Conservation (phyloP, 2,888 invertebrate species). For the Tyria jacobaeae region DNA sequence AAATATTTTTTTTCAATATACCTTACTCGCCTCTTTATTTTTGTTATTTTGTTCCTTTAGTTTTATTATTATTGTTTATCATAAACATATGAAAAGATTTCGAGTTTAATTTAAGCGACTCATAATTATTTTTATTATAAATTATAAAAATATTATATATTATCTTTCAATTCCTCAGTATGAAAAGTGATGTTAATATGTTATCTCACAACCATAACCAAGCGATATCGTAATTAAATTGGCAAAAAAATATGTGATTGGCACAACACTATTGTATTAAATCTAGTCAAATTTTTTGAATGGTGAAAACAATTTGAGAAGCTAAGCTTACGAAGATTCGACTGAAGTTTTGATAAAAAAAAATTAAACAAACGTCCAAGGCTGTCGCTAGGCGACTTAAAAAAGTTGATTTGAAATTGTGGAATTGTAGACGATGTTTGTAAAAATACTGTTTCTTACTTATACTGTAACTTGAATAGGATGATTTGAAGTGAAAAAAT, state of each 20-base stretch:
- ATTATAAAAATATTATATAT: conserved; percentile 67
- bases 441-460: conserved; percentile 67
- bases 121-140: conserved; percentile 71
- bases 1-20: conserved; percentile 83
- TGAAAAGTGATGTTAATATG: conserved; percentile 68
- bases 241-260: conserved; percentile 74
- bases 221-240: conserved; percentile 62
- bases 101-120: conserved; percentile 69
- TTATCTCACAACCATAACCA: conserved; percentile 58
- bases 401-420: conserved; percentile 80
- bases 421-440: conserved; percentile 78
- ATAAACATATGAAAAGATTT: conserved; percentile 70
- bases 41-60: conserved; percentile 86
- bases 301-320: conserved; percentile 62
- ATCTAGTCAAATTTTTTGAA: conserved; percentile 85
- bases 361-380: conserved; percentile 77
- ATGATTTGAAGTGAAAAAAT: conserved; percentile 69
- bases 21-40: conserved; percentile 82
- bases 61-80: conserved; percentile 84
- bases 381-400: conserved; percentile 79
- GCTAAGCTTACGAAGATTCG: conserved; percentile 77
- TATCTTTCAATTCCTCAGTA: conserved; percentile 77
- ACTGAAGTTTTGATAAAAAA: conserved; percentile 78
- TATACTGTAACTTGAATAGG: conserved; percentile 73
- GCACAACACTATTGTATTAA: conserved; percentile 75